Evolutionary conservation across 2,888 invertebrate genomes (phyloP), one percentile per base, ranked within the genome.

Genomic region (Cheiracanthium punctorium): DNA sequence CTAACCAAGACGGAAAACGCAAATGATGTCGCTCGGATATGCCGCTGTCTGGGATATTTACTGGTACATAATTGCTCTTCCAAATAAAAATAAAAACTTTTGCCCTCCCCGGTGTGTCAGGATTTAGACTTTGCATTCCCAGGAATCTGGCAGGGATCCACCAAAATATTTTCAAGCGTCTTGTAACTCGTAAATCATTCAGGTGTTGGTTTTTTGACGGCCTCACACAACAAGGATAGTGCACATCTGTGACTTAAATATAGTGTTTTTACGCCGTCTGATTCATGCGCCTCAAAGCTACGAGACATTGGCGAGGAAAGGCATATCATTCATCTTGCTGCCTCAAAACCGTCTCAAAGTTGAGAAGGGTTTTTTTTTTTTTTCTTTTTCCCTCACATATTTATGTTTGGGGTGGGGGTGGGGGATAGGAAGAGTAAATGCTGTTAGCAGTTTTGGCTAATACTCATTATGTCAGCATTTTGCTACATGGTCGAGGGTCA

Each of bases 151-250:
- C 58, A 24, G 4, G 1, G 24, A 7, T 58, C 58, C 58, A 24
- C 58, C 12, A 17, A 17, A 17, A 48, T 58, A 58, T 24, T 58
- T 58, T 24, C 58, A 7, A 24, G 58, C 1, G 58, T 5, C 24
- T 58, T 24, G 5, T 58, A 58, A 58, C 58, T 58, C 58, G 20
- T 58, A 58, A 58, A 58, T 58, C 58, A 24, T 58, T 58, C 58
- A 58, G 58, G 58, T 58, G 58, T 58, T 58, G 58, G 58, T 24
- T 58, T 48, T 58, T 58, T 58, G 58, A 58, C 20, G 20, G 58
- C 24, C 20, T 58, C 58, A 24, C 24, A 58, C 58, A 58, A 58
- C 58, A 58, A 17, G 43, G 58, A 24, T 24, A 58, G 24, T 24
- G 58, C 20, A 58, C 58, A 58, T 58, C 58, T 58, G 58, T 2